A percentile compares a stretch with the other conserved stretches of the same genome.
phyloP scores from a whole-genome alignment of 2,113 vertebrate species.

The Anarrhichthys ocellatus region DNA sequence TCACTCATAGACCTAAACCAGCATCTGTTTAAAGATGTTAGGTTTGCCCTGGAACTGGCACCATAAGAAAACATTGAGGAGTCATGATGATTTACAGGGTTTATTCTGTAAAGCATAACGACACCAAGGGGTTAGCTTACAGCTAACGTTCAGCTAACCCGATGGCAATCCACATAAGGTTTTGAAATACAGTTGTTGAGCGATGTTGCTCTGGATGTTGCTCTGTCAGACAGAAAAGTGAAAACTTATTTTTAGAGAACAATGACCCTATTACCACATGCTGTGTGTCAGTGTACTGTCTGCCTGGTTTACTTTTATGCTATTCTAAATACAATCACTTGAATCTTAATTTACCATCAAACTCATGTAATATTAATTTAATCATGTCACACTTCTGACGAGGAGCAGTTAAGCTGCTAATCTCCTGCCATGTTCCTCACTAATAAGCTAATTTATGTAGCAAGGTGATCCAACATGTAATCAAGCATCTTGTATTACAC shows the following conservation, averaged over 20 bases:
- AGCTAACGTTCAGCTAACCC: not conserved
- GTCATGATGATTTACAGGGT: not conserved
- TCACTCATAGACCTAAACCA: not conserved
- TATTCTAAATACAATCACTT: not conserved
- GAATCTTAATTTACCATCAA: slow-evolving; percentile 1
- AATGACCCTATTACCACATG: not conserved
- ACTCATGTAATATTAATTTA: slow-evolving; percentile 8
- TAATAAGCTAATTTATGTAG: slow-evolving; percentile 37
- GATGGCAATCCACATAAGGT: not conserved
- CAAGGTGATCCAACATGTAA: slow-evolving; percentile 47
- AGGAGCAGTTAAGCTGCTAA: slow-evolving; percentile 25
- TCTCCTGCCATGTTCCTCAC: slow-evolving; percentile 29
- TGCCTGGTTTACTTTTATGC: not conserved
- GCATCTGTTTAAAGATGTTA: slow-evolving; percentile 10
- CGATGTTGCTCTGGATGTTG: not conserved
- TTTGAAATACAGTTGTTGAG: not conserved
- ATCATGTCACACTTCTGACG: slow-evolving; percentile 11
- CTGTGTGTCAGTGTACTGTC: not conserved
- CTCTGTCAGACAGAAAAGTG: not conserved
- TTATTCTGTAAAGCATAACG: not conserved
- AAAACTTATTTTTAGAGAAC: not conserved
- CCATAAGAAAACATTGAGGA: not conserved
- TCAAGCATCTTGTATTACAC: slow-evolving; percentile 19
- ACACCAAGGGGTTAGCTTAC: not conserved
- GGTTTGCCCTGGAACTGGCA: not conserved